A percentile compares a stretch with the other conserved stretches of the same genome.
These are phyloP conservation scores for Brachyistius frenatus DNA, from an alignment of 2,113 vertebrate species.

Conservation along the genomic window DNA sequence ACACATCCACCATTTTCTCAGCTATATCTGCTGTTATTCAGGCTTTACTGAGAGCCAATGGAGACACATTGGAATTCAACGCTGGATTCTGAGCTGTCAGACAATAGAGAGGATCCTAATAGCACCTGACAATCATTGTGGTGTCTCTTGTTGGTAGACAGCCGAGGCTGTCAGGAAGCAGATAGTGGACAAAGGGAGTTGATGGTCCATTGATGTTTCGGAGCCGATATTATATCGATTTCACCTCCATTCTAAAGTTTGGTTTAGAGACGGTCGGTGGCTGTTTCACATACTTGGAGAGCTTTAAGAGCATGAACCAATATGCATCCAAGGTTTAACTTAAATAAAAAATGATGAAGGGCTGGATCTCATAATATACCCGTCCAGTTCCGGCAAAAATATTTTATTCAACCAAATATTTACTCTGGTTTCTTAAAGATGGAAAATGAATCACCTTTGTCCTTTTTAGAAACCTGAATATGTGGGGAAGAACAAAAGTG, in stretches of 20 bases:
- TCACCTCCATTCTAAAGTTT: constrained; percentile 50
- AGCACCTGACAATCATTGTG: constrained; percentile 37
- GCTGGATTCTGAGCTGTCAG: not conserved
- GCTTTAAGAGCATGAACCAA: constrained; percentile 20
- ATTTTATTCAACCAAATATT: not conserved
- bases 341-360: constrained; percentile 28
- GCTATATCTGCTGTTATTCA: not conserved
- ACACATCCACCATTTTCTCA: constrained; percentile 9
- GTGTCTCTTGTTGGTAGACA: constrained; percentile 24
- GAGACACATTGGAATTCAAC: not conserved
- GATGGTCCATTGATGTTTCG: constrained; percentile 71
- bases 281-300: constrained; percentile 21
- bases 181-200: constrained; percentile 53
- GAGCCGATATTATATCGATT: constrained; percentile 43
- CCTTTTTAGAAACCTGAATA: not conserved
- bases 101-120: not conserved
- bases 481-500: not conserved
- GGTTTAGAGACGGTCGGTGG: constrained; percentile 14
- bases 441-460: constrained; percentile 23
- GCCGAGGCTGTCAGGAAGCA: constrained; percentile 1
- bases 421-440: constrained; percentile 24
- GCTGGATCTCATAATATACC: constrained; percentile 13
- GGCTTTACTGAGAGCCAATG: not conserved
- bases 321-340: constrained; percentile 32
- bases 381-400: not conserved